These are phyloP conservation scores for Halocynthia roretzi DNA, from an alignment of 23 tunicate genomes.

Conservation along the genomic window DNA sequence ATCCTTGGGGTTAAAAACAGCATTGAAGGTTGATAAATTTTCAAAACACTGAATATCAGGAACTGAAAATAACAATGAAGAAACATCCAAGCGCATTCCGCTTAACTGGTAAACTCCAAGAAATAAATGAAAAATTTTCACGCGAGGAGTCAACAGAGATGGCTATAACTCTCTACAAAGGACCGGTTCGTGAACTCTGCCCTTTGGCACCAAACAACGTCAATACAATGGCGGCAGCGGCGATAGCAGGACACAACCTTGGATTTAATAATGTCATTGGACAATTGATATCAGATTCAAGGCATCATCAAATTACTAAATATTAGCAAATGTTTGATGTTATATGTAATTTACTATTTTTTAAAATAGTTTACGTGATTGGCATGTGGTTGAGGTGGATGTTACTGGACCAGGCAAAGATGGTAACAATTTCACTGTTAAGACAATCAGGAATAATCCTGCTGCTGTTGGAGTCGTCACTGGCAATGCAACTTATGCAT, in stretches of 20 bases:
- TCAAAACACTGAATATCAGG: not conserved
- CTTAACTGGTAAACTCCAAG: not conserved
- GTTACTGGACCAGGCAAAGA: conserved; percentile 35
- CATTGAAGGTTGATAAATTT: no score
- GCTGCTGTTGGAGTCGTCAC: conserved; percentile 69
- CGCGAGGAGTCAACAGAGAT: not conserved
- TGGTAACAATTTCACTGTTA: conserved; percentile 40
- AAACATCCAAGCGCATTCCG: conserved; percentile 82
- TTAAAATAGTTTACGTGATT: conserved; percentile 4
- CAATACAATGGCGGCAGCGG: conserved; percentile 91
- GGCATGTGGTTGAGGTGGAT: conserved; percentile 81
- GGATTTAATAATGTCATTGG: conserved; percentile 78
- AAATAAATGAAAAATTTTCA: not conserved
- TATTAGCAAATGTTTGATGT: not conserved
- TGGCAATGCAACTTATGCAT: conserved; percentile 67
- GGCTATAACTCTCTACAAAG: conserved; percentile 4
- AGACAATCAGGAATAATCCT: conserved; percentile 57
- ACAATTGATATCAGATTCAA: conserved; percentile 47
- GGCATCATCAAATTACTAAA: not conserved
- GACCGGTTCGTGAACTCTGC: conserved; percentile 69
- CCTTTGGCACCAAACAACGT: conserved; percentile 88
- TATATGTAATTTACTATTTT: not conserved
- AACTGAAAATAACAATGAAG: conserved; percentile 75
- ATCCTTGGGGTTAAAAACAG: not conserved
- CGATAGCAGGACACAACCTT: conserved; percentile 61